Evolutionary conservation across 1,140 invertebrate genomes (phyloP).

Genomic region (Bombus superbus): DNA sequence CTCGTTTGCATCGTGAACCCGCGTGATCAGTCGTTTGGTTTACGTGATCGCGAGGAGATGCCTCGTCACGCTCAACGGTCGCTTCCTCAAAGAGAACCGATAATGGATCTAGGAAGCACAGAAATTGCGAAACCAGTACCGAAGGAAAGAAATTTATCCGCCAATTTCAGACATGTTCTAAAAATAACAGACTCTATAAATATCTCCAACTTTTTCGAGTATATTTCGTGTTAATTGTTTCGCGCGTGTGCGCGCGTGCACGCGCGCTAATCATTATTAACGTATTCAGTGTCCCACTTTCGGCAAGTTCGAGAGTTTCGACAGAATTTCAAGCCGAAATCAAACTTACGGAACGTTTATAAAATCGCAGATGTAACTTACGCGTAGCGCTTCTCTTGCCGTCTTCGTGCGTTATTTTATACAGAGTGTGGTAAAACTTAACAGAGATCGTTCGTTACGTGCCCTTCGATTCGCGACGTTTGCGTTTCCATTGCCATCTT

Average conservation of each 20-base stretch:
- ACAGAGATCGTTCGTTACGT: too few species aligned
- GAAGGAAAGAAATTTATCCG: conserved; percentile 32
- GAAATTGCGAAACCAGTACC: conserved; percentile 30
- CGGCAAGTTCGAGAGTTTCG: background rate
- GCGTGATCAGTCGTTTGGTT: conserved; percentile 22
- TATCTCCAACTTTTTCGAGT: background rate
- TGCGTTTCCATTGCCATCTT: too few species aligned
- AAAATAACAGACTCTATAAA: background rate
- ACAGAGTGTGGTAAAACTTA: too few species aligned
- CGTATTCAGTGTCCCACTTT: background rate
- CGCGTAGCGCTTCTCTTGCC: too few species aligned
- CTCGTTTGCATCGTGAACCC: conserved; percentile 27
- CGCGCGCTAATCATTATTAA: background rate
- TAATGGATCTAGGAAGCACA: background rate
- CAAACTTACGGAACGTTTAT: too few species aligned
- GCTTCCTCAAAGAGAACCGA: conserved; percentile 30
- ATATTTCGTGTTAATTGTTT: background rate
- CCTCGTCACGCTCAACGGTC: conserved; percentile 45
- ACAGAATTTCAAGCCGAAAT: too few species aligned
- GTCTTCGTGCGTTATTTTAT: too few species aligned
- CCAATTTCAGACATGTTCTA: background rate
- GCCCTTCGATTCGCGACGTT: too few species aligned
- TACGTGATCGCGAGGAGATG: conserved; percentile 31
- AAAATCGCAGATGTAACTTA: too few species aligned
- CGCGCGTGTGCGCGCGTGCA: too few species aligned